Conservation (phyloP, 2,888 invertebrate genomes). For the Unio pictorum region DNA sequence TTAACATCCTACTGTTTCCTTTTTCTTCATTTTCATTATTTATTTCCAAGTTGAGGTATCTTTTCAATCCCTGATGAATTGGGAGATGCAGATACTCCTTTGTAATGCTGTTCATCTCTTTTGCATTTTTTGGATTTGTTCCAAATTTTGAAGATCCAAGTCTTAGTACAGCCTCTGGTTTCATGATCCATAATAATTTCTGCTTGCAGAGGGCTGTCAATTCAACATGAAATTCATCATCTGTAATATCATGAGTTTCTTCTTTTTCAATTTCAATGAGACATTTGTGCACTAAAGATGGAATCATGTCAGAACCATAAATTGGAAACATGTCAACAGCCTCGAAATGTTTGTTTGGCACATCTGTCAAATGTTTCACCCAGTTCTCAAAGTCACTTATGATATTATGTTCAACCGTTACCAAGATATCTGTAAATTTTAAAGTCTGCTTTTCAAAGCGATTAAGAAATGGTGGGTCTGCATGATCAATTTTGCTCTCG, state of each 20-base stretch:
- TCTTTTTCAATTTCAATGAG: neutral
- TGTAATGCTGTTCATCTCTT: neutral
- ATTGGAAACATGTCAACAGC: conserved; percentile 33
- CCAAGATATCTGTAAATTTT: conserved; percentile 36
- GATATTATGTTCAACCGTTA: conserved; percentile 7
- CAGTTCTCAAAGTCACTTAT: conserved; percentile 16
- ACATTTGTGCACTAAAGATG: conserved; percentile 22
- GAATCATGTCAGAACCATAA: conserved; percentile 30
- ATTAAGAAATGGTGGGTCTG: conserved; percentile 56
- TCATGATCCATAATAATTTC: conserved; percentile 25
- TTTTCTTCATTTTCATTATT: too few species aligned
- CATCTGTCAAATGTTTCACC: conserved; percentile 10
- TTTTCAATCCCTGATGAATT: conserved; percentile 33
- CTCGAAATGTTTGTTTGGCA: conserved; percentile 9
- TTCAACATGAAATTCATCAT: neutral
- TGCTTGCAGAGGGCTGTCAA: conserved; percentile 13
- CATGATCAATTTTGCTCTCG: conserved; percentile 35
- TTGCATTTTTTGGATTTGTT: conserved; percentile 1
- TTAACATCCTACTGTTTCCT: conserved; percentile 8
- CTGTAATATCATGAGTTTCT: neutral
- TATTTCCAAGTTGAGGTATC: conserved; percentile 4
- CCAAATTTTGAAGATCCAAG: conserved; percentile 5
- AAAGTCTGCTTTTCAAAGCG: conserved; percentile 60
- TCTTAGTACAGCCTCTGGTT: conserved; percentile 36
- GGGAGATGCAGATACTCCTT: conserved; percentile 26